Evolutionary conservation across 1,140 invertebrate genomes (phyloP).

Genomic region (Heliconius congener): DNA sequence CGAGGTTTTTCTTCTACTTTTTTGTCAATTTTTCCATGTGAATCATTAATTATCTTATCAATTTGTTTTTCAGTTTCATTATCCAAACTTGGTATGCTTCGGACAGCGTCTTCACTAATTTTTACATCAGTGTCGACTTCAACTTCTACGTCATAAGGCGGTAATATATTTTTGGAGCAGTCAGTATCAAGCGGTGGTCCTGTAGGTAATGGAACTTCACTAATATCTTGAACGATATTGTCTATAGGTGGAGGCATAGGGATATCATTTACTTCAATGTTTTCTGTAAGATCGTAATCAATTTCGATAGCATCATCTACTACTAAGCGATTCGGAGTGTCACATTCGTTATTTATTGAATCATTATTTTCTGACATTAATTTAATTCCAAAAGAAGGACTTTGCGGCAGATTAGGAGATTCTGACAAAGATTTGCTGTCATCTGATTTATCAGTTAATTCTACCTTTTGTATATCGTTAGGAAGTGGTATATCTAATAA

Average conservation of each 20-base stretch:
- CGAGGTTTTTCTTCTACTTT: constrained; percentile 89
- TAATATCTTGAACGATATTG: constrained; percentile 66
- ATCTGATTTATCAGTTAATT: constrained; percentile 53
- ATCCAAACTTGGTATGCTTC: constrained; percentile 78
- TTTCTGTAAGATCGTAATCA: constrained; percentile 51
- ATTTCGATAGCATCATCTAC: constrained; percentile 51
- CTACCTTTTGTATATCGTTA: constrained; percentile 53
- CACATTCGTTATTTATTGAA: constrained; percentile 41
- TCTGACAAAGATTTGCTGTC: constrained; percentile 56
- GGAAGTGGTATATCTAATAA: constrained; percentile 67
- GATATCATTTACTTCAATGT: constrained; percentile 64
- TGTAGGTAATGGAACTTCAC: constrained; percentile 65
- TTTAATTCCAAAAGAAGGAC: constrained; percentile 58
- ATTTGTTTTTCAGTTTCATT: constrained; percentile 55
- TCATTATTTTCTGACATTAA: constrained; percentile 44
- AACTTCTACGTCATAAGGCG: constrained; percentile 45
- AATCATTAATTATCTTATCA: constrained; percentile 52
- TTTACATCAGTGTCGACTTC: constrained; percentile 78
- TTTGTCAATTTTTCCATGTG: constrained; percentile 72
- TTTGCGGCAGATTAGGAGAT: constrained; percentile 77
- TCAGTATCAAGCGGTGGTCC: constrained; percentile 49
- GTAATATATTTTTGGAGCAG: constrained; percentile 23
- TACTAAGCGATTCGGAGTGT: constrained; percentile 47
- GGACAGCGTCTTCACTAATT: constrained; percentile 90
- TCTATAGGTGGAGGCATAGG: constrained; percentile 68